Base-by-base conservation (phyloP, 2,888 invertebrate genomes). In the Watsonalla binaria region DNA sequence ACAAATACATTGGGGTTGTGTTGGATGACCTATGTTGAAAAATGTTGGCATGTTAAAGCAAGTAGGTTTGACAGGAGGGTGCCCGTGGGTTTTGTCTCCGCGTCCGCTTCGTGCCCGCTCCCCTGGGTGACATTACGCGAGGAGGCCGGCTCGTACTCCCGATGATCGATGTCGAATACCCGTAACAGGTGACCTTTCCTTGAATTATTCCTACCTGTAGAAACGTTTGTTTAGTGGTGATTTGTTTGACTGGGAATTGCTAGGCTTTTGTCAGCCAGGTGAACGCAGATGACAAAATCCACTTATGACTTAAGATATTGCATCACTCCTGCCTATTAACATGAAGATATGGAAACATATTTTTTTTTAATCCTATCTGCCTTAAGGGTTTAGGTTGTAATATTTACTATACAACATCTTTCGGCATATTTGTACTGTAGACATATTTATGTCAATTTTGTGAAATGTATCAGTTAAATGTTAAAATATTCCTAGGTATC, bases 111-210 rank as follows among this genome's bases (percentile, higher is more conserved):
- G 75, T 73, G 80, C 80, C 64, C 68, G 67, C 61, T 86, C 90
- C 88, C 89, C 56, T 51, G 89, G 86, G 90, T 73, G 70, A 83
- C 87, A 88, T 90, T 90, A 90, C 80, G 78, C 79, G 81, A 79
- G 79, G 78, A 82, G 86, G 82, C 80, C 84, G 82, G 74, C 80
- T 76, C 87, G 82, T 82, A 85, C 86, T 85, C 86, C 84, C 83
- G 85, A 90, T 90, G 90, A 90, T 90, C 90, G 90, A 90, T 89
- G 89, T 80, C 82, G 85, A 84, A 86, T 81, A 81, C 85, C 86
- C 82, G 83, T 86, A 86, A 89, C 89, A 88, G 86, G 89, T 90
- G 90, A 90, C 90, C 90, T 90, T 87, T 87, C 78, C 68, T 74
- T 88, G 84, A 89, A 90, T 90, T 90, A 90, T 89, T 89, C 78